Base-by-base conservation (phyloP, 1,140 invertebrate species). In the Phymorhynchus buccinoides region DNA sequence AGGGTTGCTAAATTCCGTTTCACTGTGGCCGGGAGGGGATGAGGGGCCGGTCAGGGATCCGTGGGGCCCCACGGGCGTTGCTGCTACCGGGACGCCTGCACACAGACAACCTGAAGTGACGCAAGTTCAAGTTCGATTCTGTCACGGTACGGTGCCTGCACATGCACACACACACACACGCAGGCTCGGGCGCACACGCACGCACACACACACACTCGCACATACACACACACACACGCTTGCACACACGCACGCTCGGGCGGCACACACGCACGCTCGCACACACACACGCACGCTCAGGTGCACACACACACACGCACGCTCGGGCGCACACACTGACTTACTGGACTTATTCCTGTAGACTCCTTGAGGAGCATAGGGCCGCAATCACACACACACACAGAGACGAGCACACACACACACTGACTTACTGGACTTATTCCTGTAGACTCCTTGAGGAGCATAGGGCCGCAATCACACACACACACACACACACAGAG, bases 21-120 rank as follows among this genome's bases (percentile, higher is more conserved):
- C 83, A 88, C 82, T 88, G 85, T 16, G 87, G 87, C 78, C 87
- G 82, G 37, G 85, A 83, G 42, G 87, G 85, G 37, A 88, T 52
- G 44, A 84, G 68, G 18, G 95, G 95, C 91, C 96, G 94, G 89
- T 96, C 95, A 84, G 95, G 96, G 93, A 96, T 95, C 93, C 95
- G 95, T 87, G 96, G 96, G 89, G 95, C 95, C 95, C 94, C 92
- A 94, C 95, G 86, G 95, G 95, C 91, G 95, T 94, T 88, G 94
- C 94, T 83, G 62, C 94, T 84, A 44, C 87, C 86, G 62, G 88
- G 89, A 12, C 89, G 88, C 77, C 89, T 91, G 87, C 30, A 41
- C n/a, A 79, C 18, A 79, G 16, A 48, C 22, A 27, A 18, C 22
- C 14, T 41, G 2, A 52, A 18, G 12, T 39, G 9, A 35, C n/a